Base-by-base conservation (phyloP, 2,797 vertebrate genomes). In the Ambastaia sidthimunki region DNA sequence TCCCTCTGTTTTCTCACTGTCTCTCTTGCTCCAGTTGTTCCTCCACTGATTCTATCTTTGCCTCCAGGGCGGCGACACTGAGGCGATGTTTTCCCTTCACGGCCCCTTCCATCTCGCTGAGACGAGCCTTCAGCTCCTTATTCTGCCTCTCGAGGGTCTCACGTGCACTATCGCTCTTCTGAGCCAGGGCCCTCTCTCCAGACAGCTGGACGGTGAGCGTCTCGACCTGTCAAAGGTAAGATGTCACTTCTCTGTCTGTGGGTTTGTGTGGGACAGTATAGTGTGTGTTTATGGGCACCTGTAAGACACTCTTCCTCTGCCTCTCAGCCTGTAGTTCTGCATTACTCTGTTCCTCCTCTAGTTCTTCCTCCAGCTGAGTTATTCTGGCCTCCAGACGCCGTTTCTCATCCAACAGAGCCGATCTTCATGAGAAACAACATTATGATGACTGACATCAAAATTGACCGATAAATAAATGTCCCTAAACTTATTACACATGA, bases 1-100 rank as follows among this genome's bases (percentile, higher is more conserved):
- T 48, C 21, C 18, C 62, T 3, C 21, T 5, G 28, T n/a, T 34
- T 68, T 74, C 95, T 89, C 75, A 96, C 96, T 95, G 95, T 93
- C 90, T 92, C 88, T 98, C 96, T 83, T 96, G 96, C 71, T 98
- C 96, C 89, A 97, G 86, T 87, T 96, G 96, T 84, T 98, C 96
- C 83, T 97, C 96, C 84, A 96, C 92, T 7, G 95, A 91, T n/a
- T 96, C 93, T 47, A 98, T 93, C 90, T 97, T 97, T 65, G 95
- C 93, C 91, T 98, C 96, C n/a, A 98, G 91, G 71, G 95, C 93
- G 0, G 95, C 95, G 3, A 97, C 95, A 1, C 91, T 90, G 89
- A 96, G 92, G 82, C 92, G 92, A 89, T 97, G 95, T 77, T 97
- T 96, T 37, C 96, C 94, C 81, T 94, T 93, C 66, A 95, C 91